Evolutionary conservation across 2,888 invertebrate species (phyloP).

Genomic region (Lasioglossum oenotherae): DNA sequence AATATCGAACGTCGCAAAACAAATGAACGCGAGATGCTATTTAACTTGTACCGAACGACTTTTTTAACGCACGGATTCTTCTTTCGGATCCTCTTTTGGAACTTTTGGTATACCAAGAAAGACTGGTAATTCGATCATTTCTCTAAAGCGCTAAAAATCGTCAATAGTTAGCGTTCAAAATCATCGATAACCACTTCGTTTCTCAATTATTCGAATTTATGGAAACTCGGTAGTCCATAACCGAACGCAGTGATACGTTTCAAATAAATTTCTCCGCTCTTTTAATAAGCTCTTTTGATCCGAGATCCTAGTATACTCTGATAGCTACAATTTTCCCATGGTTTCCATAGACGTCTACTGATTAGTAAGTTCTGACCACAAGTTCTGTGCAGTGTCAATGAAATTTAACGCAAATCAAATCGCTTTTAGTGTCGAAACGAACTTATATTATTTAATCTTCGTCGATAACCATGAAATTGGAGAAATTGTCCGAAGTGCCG

Average conservation of each 20-base stretch:
- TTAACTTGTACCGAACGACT: slow-evolving; percentile 6
- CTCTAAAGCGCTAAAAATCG: not conserved
- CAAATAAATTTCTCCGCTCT: slow-evolving; percentile 29
- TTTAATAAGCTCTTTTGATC: slow-evolving; percentile 71
- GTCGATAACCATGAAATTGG: slow-evolving; percentile 23
- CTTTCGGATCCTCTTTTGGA: slow-evolving; percentile 15
- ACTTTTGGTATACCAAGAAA: slow-evolving; percentile 49
- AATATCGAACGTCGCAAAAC: slow-evolving; percentile 10
- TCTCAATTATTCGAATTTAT: not conserved
- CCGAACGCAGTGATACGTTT: not conserved
- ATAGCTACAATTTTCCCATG: slow-evolving; percentile 28
- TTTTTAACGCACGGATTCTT: not conserved
- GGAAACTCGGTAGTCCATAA: slow-evolving; percentile 38
- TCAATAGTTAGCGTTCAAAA: not conserved
- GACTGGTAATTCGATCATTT: slow-evolving; percentile 17
- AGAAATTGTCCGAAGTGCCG: not conserved
- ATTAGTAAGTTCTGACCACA: slow-evolving; percentile 62
- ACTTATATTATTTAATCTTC: slow-evolving; percentile 16
- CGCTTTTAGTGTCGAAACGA: slow-evolving; percentile 40
- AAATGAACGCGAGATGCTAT: slow-evolving; percentile 3
- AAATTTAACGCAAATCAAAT: slow-evolving; percentile 17
- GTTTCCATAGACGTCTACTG: slow-evolving; percentile 36
- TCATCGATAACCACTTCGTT: slow-evolving; percentile 11
- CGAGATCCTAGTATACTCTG: slow-evolving; percentile 40
- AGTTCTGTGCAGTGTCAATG: slow-evolving; percentile 54